These are phyloP conservation scores for Lophura swinhoii DNA, from an alignment of 2,797 vertebrate genomes.

Conservation along the genomic window DNA sequence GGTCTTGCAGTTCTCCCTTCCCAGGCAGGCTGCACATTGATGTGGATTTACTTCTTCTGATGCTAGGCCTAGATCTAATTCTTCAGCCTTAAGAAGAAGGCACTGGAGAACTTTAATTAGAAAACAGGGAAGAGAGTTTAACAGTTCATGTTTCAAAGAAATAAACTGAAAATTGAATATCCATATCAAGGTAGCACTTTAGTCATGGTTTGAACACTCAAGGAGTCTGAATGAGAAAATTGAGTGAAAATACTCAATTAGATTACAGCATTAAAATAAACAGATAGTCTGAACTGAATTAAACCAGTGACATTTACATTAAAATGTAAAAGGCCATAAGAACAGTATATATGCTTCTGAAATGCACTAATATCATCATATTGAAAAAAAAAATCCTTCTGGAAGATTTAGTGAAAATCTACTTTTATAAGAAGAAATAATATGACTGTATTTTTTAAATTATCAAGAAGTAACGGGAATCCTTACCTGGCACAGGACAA, in stretches of 20 bases:
- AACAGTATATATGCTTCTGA: neutral
- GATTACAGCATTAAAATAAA: conserved; percentile 26
- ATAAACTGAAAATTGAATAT: conserved; percentile 14
- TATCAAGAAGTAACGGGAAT: neutral
- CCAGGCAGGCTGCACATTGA: neutral
- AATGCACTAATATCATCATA: conserved; percentile 11
- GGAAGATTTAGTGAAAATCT: conserved; percentile 15
- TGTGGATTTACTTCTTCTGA: neutral
- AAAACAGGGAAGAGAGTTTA: neutral
- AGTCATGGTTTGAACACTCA: neutral
- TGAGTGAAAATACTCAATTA: conserved; percentile 5
- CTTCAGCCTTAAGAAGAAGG: neutral
- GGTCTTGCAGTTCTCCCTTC: neutral
- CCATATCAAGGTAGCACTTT: neutral
- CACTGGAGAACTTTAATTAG: neutral
- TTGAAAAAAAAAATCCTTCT: neutral
- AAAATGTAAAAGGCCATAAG: conserved; percentile 17
- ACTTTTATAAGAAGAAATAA: neutral
- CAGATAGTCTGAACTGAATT: conserved; percentile 7
- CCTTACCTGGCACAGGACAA: neutral
- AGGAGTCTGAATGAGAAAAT: conserved; percentile 30
- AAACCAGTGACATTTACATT: conserved; percentile 23
- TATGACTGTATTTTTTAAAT: conserved; percentile 30
- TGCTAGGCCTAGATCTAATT: neutral
- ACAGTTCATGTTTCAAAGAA: neutral